Conservation (phyloP, 2,888 invertebrate species). For the Mesorhabditis belari region DNA sequence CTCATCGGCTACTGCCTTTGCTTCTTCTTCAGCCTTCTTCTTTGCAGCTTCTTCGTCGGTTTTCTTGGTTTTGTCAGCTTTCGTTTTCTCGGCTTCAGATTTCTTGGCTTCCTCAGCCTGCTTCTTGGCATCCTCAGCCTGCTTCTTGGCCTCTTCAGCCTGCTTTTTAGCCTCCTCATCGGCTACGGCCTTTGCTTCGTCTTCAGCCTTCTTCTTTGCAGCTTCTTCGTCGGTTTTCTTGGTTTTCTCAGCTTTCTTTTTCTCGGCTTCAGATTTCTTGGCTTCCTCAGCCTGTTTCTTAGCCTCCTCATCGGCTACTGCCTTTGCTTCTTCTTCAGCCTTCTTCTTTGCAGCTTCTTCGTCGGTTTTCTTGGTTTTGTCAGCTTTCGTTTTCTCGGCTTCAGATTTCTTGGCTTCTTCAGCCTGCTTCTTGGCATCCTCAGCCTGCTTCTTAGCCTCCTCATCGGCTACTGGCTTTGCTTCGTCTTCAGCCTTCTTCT, state of each 20-base stretch:
- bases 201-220: constrained; percentile 5
- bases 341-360: neutral
- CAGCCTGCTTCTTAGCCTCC: constrained; percentile 7
- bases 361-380: constrained; percentile 1
- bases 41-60: constrained; percentile 4
- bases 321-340: constrained; percentile 2
- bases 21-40: constrained; percentile 5
- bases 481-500: constrained; percentile 5
- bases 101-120: neutral
- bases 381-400: constrained; percentile 4
- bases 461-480: constrained; percentile 11
- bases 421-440: neutral
- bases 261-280: constrained; percentile 5
- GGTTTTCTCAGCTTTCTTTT: constrained; percentile 14
- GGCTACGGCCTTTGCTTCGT: constrained; percentile 9
- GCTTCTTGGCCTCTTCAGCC: too few species aligned
- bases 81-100: constrained; percentile 8
- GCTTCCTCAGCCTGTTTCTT: constrained; percentile 20
- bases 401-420: constrained; percentile 3
- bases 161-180: constrained; percentile 12
- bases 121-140: constrained; percentile 9
- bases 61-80: constrained; percentile 5
- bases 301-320: constrained; percentile 11
- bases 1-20: constrained; percentile 6
- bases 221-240: constrained; percentile 14